Conservation (phyloP, 2,888 invertebrate species). For the Bruchidius siliquastri region DNA sequence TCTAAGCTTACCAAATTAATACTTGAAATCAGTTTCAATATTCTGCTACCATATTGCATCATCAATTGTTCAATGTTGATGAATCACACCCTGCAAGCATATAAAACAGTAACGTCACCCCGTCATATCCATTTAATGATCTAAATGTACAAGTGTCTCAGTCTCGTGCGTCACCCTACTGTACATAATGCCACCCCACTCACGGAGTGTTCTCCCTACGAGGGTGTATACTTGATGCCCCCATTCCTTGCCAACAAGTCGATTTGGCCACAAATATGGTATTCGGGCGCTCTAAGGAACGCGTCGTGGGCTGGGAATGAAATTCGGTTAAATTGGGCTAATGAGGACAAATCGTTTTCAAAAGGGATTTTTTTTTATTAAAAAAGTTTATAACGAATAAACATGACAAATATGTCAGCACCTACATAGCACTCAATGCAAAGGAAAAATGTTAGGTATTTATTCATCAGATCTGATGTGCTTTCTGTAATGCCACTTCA, state of each 20-base stretch:
- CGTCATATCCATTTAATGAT: neutral
- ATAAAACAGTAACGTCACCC: neutral
- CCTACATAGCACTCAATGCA: too few relatives aligned
- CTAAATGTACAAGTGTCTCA: neutral
- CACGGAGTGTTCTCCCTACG: neutral
- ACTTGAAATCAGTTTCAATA: neutral
- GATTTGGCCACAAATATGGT: neutral
- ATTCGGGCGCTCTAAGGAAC: neutral
- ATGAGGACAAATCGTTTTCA: too few relatives aligned
- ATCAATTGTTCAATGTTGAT: neutral
- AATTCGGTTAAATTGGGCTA: too few relatives aligned
- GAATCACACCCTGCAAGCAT: neutral
- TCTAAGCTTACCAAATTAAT: neutral
- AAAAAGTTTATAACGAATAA: too few relatives aligned
- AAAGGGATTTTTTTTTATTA: too few relatives aligned
- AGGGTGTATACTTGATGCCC: neutral
- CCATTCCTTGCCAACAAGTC: neutral
- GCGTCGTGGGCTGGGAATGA: too few relatives aligned
- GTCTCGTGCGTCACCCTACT: neutral
- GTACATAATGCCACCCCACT: neutral
- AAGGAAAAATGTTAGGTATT: too few relatives aligned
- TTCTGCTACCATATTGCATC: neutral
- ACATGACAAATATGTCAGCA: too few relatives aligned
- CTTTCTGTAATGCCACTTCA: too few relatives aligned
- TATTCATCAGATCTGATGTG: too few relatives aligned